These are phyloP conservation scores for Clitarchus hookeri DNA, from an alignment of 2,888 invertebrate genomes.

Conservation along the genomic window DNA sequence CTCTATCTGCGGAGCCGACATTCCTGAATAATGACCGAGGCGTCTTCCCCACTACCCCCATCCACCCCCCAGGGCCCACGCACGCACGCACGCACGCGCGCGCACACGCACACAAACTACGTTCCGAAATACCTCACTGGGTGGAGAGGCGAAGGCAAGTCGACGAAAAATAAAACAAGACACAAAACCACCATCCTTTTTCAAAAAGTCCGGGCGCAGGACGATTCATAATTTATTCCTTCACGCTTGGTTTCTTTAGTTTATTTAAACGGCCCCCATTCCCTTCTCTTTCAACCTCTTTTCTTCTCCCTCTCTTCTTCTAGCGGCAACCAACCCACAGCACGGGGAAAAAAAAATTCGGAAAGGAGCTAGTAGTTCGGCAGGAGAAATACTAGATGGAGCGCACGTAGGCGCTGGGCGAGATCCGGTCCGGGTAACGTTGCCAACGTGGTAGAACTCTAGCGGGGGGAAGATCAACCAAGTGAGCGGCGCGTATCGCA, in stretches of 20 bases:
- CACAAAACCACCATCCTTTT: neutral
- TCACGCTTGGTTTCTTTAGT: constrained; percentile 31
- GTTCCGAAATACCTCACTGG: constrained; percentile 21
- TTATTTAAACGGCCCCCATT: neutral
- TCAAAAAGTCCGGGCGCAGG: neutral
- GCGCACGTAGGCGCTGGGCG: neutral
- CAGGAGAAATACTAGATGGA: neutral
- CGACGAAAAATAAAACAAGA: neutral
- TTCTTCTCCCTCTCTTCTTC: neutral
- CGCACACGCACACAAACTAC: neutral
- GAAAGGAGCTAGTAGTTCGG: neutral
- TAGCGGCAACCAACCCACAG: neutral
- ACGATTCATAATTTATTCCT: constrained; percentile 36
- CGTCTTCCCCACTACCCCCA: constrained; percentile 25
- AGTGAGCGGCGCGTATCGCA: neutral
- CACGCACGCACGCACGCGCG: neutral
- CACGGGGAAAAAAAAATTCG: no score
- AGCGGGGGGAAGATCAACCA: neutral
- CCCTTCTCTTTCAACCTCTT: neutral
- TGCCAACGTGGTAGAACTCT: neutral
- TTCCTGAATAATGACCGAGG: constrained; percentile 35
- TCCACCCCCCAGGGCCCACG: constrained; percentile 25
- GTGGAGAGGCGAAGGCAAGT: neutral
- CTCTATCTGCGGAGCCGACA: constrained; percentile 30
- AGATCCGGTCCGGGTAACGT: neutral